phyloP scores from a whole-genome alignment of 2,888 invertebrate species.

The Muschampia plurimacula region DNA sequence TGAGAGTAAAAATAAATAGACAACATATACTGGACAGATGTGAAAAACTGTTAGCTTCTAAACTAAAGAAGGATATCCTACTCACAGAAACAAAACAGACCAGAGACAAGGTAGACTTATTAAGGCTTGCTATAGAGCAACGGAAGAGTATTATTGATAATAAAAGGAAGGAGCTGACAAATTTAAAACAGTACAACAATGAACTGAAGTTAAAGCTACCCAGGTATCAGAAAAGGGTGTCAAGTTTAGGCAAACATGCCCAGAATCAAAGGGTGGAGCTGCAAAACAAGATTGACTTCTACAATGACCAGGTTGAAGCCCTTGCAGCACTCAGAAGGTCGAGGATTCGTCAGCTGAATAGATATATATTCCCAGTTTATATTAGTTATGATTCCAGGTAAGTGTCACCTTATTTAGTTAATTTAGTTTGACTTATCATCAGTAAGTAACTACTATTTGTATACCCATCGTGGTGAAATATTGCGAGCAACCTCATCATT shows the following conservation, averaged over 20 bases:
- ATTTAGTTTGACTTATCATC: too few species aligned
- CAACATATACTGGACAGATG: slow-evolving; percentile 85
- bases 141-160: slow-evolving; percentile 66
- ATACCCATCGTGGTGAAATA: too few species aligned
- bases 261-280: slow-evolving; percentile 66
- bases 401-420: slow-evolving; percentile 22
- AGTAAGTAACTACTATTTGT: too few species aligned
- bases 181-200: slow-evolving; percentile 65
- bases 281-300: slow-evolving; percentile 61
- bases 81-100: slow-evolving; percentile 74
- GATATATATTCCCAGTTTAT: slow-evolving; percentile 81
- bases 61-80: slow-evolving; percentile 71
- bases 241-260: slow-evolving; percentile 66
- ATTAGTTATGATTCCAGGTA: slow-evolving; percentile 78
- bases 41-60: slow-evolving; percentile 68
- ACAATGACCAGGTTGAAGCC: slow-evolving; percentile 63
- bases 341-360: slow-evolving; percentile 73
- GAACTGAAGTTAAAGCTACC: slow-evolving; percentile 72
- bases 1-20: slow-evolving; percentile 85
- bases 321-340: slow-evolving; percentile 71
- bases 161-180: slow-evolving; percentile 60
- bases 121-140: slow-evolving; percentile 77
- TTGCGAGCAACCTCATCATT: too few species aligned
- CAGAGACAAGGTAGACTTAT: slow-evolving; percentile 71
- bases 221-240: slow-evolving; percentile 75